Conservation (phyloP, 1,140 invertebrate species). For the Bombus breviceps region DNA sequence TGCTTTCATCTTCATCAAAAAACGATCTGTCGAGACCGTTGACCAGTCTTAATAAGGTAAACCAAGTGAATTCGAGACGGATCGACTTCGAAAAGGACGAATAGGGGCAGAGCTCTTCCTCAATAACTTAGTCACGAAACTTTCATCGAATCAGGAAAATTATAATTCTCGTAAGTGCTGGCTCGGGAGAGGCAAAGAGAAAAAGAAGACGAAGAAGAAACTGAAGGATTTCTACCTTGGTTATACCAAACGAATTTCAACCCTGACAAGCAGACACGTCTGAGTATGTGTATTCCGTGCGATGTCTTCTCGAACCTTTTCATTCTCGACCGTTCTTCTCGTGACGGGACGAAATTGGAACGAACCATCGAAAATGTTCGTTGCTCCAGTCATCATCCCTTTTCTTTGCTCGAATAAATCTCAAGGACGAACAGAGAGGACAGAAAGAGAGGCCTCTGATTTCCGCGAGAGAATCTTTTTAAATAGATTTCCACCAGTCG, state of each 20-base stretch:
- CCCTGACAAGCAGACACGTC: background rate
- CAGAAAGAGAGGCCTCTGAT: background rate
- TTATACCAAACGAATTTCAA: slow-evolving; percentile 18
- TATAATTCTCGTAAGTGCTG: slow-evolving; percentile 66
- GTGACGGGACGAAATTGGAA: slow-evolving; percentile 9
- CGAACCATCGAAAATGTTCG: slow-evolving; percentile 1
- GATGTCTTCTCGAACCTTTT: background rate
- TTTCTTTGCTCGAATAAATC: too few species aligned
- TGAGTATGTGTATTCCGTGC: background rate
- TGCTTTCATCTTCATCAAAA: slow-evolving; percentile 57
- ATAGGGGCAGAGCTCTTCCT: slow-evolving; percentile 20
- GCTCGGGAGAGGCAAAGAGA: background rate
- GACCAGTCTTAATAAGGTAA: slow-evolving; percentile 60
- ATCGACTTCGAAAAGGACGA: slow-evolving; percentile 13
- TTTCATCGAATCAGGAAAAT: slow-evolving; percentile 68
- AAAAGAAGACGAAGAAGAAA: background rate
- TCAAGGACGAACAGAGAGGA: background rate
- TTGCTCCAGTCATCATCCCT: background rate
- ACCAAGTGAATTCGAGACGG: slow-evolving; percentile 48
- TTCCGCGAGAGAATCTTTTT: background rate
- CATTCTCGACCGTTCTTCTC: background rate
- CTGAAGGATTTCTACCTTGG: background rate
- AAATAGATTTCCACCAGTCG: too few species aligned
- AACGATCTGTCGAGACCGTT: slow-evolving; percentile 31
- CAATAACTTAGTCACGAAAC: slow-evolving; percentile 50